Conservation (phyloP, 2,113 vertebrate genomes). For the Cyprinodon variegatus region DNA sequence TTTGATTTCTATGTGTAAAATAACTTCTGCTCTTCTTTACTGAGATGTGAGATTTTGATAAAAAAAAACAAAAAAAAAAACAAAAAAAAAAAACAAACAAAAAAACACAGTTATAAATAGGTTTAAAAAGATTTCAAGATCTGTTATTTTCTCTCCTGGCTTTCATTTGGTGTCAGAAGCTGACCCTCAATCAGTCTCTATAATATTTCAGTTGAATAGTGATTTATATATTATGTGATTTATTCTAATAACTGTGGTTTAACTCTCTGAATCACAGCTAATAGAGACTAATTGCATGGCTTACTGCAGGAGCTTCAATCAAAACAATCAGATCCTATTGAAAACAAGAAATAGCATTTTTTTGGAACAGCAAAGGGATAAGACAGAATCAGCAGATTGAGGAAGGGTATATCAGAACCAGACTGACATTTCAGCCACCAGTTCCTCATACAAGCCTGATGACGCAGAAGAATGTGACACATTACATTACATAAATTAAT, state of each 20-base stretch:
- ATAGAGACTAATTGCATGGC: not conserved
- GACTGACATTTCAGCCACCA: too few relatives aligned
- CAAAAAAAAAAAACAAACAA: not conserved
- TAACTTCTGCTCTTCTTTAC: not conserved
- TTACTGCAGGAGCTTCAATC: slow-evolving; percentile 28
- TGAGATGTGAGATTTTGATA: not conserved
- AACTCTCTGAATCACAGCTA: not conserved
- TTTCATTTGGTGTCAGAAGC: not conserved
- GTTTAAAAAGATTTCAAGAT: not conserved
- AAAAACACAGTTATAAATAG: not conserved
- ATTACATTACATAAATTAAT: too few relatives aligned
- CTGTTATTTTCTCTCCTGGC: not conserved
- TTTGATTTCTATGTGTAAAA: not conserved
- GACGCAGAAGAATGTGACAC: too few relatives aligned
- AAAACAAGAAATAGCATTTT: not conserved
- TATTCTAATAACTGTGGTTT: not conserved
- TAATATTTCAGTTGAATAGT: not conserved
- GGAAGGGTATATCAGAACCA: too few relatives aligned
- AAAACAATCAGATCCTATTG: slow-evolving; percentile 46
- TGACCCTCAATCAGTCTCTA: slow-evolving; percentile 31
- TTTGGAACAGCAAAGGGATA: not conserved
- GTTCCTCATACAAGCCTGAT: too few relatives aligned
- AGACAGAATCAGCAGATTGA: not conserved
- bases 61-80: too few relatives aligned
- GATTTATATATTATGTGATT: not conserved